phyloP scores from a whole-genome alignment of 2,113 vertebrate genomes.

The Pseudopodoces humilis region DNA sequence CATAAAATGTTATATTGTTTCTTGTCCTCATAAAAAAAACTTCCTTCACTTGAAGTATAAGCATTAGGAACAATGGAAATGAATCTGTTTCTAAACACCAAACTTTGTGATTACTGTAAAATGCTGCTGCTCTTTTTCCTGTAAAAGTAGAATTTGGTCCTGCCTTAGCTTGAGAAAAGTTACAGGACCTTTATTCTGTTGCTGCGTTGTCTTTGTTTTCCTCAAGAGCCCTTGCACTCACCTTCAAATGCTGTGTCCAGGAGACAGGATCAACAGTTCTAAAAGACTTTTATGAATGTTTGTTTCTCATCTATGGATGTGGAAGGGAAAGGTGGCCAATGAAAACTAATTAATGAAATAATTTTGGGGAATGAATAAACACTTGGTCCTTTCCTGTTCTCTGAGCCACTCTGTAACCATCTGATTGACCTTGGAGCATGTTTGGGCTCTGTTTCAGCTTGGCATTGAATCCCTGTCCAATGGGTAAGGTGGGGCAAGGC shows the following conservation, averaged over 20 bases:
- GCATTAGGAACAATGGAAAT: not conserved
- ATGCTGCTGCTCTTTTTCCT: not conserved
- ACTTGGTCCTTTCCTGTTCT: not conserved
- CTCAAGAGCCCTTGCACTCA: not conserved
- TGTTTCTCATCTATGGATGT: not conserved
- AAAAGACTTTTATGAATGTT: not conserved
- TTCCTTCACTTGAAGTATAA: not conserved
- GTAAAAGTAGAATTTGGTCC: not conserved
- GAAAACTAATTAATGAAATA: not conserved
- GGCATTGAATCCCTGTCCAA: fast-evolving
- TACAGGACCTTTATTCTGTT: not conserved
- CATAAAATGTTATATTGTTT: not conserved
- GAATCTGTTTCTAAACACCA: not conserved
- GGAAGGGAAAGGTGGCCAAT: not conserved
- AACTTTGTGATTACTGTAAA: not conserved
- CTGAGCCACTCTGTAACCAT: not conserved
- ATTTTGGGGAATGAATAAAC: fast-evolving
- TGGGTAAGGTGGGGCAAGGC: not conserved
- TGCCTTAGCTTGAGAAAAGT: not conserved
- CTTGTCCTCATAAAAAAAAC: not conserved
- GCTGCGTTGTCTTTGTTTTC: not conserved
- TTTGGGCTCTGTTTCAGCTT: not conserved
- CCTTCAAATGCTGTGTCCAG: not conserved
- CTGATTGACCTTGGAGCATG: not conserved
- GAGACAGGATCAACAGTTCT: not conserved